phyloP scores from a whole-genome alignment of 2,113 vertebrate genomes.

The Solea senegalensis region DNA sequence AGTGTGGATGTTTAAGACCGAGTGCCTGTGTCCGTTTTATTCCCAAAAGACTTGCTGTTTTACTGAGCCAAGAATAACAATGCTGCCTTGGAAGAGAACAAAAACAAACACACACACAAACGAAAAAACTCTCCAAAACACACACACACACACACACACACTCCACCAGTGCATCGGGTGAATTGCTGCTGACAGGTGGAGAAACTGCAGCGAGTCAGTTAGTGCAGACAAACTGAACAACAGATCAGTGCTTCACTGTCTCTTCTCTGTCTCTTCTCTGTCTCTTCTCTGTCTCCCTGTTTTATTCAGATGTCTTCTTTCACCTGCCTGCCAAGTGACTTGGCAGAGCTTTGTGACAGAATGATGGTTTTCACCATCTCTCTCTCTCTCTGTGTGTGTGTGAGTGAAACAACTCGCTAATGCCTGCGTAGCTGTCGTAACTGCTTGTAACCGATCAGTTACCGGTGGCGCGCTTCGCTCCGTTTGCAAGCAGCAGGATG shows the following conservation, averaged over 20 bases:
- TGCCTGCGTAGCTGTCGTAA: slow-evolving; percentile 10
- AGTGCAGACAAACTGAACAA: slow-evolving; percentile 75
- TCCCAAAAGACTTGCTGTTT: slow-evolving; percentile 61
- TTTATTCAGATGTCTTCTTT: slow-evolving; percentile 63
- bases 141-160: slow-evolving; percentile 21
- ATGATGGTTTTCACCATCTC: slow-evolving; percentile 31
- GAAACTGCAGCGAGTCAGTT: slow-evolving; percentile 67
- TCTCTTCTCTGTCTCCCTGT: slow-evolving; percentile 46
- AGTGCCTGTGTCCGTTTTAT: slow-evolving; percentile 72
- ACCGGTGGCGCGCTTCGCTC: neutral
- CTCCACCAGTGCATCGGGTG: slow-evolving; percentile 11
- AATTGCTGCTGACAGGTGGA: slow-evolving; percentile 72
- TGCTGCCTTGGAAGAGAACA: slow-evolving; percentile 52
- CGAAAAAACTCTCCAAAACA: slow-evolving; percentile 4
- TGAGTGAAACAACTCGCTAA: slow-evolving; percentile 37
- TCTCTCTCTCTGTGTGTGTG: neutral
- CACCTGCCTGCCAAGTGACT: slow-evolving; percentile 67
- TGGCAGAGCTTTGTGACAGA: slow-evolving; percentile 62
- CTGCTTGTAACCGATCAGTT: slow-evolving; percentile 29
- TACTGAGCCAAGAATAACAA: slow-evolving; percentile 76
- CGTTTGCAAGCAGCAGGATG: neutral
- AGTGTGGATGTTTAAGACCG: slow-evolving; percentile 41
- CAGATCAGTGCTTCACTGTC: slow-evolving; percentile 63
- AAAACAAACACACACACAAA: slow-evolving; percentile 17
- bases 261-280: slow-evolving; percentile 47